Base-by-base conservation (phyloP, 2,888 invertebrate species). In the Phalera bucephala region DNA sequence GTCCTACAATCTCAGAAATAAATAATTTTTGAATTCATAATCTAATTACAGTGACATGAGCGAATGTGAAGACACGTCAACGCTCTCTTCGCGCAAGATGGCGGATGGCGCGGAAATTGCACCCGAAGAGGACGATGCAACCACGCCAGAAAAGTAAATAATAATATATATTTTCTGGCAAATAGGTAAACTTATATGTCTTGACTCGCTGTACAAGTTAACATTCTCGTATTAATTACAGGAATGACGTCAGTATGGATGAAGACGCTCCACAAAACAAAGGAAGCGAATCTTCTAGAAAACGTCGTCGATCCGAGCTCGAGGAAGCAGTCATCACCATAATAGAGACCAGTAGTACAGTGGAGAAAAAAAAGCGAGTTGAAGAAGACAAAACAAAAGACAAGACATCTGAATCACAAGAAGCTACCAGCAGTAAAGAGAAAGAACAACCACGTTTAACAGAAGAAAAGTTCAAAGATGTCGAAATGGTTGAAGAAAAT, bases 301-400 rank as follows among this genome's bases (percentile, higher is more conserved):
- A 86, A 56, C 76, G 88, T n/a, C 76, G 85, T 1, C 70, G 77
- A 1, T 86, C 88, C 0, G 64, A 71, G 1, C 43, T 81, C 5
- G 81, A 81, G 32, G 86, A 83, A 48, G 72, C 79, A 0, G 59
- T 72, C 2, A 52, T 78, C 10, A 79, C 78, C 1, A 66, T 77
- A 6, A 58, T 81, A 17, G 76, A 76, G 10, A 56, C 42, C 10
- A 61, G 55, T 14, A 59, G 49, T 22, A 38, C 49, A 6, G 53
- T 38, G 34, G 72, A 69, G 14, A 86, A 82, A 56, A 64, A 68
- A 25, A 72, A 54, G 37, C 66, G 66, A 21, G 19, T 63, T 0
- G 65, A 35, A 11, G 62, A 44, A n/a, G 41, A 55, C 1, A 42
- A 41, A 32, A 39, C 38, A 2, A 50, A 53, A 2, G 47, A 45